Base-by-base conservation (phyloP, 2,888 invertebrate species). In the Nebria brevicollis region DNA sequence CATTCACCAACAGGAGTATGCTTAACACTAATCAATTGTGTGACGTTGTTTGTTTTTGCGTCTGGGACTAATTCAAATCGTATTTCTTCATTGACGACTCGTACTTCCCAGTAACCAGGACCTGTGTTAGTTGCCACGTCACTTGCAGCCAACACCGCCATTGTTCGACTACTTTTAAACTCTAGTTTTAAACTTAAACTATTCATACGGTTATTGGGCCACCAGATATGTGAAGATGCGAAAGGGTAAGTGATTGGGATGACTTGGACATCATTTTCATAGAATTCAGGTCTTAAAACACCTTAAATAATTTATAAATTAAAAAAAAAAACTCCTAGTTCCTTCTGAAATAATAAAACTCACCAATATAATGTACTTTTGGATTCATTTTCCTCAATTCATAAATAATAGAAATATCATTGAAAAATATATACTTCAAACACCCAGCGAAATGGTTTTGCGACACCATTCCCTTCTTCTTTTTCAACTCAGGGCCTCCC, bases 181-280 rank as follows among this genome's bases (percentile, higher is more conserved):
- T 96, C 95, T 89, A 97, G 95, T 88, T 94, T 93, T 84, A 97
- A 90, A 88, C 94, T 93, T 84, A 97, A 91, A 85, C 92, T 93
- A 84, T 94, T 92, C 65, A 92, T 93, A 85, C 93, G 93, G 88
- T 93, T 93, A 87, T 95, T 93, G 74, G 95, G 95, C 95, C 96
- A 96, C 94, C 96, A 95, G 88, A 96, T 95, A 89, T 96, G 96
- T 83, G 96, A 96, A 76, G 96, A 95, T 82, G 96, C 95, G 88
- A 97, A 97, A 77, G 97, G 96, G 90, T 96, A 96, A 65, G 97
- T 97, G 85, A 97, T 95, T 65, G 97, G 97, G 87, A 97, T 95
- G 78, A 95, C 95, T 88, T 95, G 94, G 26, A 96, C 95, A 88
- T 96, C 95, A 77, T 93, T 93, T 86, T 96, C 96, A 86, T 94